Evolutionary conservation across 2,113 vertebrate species (phyloP).

Genomic region (Bujurquina vittata): DNA sequence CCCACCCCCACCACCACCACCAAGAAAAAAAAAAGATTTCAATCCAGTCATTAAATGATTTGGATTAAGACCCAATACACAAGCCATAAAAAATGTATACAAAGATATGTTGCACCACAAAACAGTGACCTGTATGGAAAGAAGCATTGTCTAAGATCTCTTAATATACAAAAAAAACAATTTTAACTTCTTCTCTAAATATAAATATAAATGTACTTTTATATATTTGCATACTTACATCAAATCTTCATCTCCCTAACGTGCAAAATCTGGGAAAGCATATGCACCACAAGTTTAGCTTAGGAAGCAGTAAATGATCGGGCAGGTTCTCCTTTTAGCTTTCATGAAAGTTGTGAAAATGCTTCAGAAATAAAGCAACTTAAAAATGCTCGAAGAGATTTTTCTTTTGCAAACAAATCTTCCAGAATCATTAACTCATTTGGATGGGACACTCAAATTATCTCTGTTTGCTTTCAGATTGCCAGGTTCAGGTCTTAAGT

Average conservation of each 20-base stretch:
- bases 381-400: neutral
- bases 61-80: neutral
- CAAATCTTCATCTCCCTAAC: neutral
- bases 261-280: too few species aligned
- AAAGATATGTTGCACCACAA: neutral
- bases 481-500: slow-evolving; percentile 14
- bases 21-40: neutral
- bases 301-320: neutral
- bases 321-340: neutral
- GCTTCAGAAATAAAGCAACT: neutral
- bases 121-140: neutral
- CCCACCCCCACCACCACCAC: too few species aligned
- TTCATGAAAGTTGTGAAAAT: neutral
- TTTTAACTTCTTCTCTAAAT: neutral
- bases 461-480: slow-evolving; percentile 41
- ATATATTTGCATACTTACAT: neutral
- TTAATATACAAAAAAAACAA: neutral
- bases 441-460: slow-evolving; percentile 15
- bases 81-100: neutral
- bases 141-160: neutral
- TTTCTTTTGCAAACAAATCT: slow-evolving; percentile 1
- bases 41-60: neutral
- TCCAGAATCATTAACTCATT: slow-evolving; percentile 11
- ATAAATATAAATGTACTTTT: neutral
- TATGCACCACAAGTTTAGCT: neutral